These are phyloP conservation scores for Buceros bicornis DNA, from an alignment of 2,797 vertebrate genomes.

Conservation along the genomic window DNA sequence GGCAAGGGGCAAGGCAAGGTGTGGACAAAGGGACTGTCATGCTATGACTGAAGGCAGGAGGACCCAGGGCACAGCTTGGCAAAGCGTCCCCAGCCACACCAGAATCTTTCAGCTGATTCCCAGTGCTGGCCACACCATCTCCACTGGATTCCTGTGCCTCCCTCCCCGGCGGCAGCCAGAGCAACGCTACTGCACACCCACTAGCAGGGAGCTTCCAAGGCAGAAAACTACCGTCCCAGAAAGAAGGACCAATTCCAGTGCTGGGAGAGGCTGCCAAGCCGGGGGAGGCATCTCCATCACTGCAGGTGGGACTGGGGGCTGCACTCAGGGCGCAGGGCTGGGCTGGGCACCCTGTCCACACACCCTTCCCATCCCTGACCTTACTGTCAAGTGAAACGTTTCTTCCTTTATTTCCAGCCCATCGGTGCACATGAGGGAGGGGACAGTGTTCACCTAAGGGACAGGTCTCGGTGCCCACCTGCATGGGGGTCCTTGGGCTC, in stretches of 20 bases:
- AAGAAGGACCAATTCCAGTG: not conserved
- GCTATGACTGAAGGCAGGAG: not conserved
- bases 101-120: not conserved
- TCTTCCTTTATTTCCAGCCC: not conserved
- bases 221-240: too few species aligned
- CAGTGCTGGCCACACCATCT: rapidly evolving
- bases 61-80: not conserved
- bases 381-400: not conserved
- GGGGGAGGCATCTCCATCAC: not conserved
- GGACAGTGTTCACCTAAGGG: rapidly evolving
- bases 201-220: too few species aligned
- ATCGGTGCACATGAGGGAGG: rapidly evolving
- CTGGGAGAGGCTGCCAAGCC: not conserved
- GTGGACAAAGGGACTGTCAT: not conserved
- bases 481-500: too few species aligned
- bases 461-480: rapidly evolving
- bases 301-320: not conserved
- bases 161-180: too few species aligned
- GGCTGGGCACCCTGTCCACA: not conserved
- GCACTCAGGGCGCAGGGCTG: rapidly evolving
- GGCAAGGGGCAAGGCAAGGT: not conserved
- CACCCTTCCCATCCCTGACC: not conserved
- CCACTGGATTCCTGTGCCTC: too few species aligned
- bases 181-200: too few species aligned
- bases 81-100: not conserved